These are phyloP conservation scores for Leptopterna dolabrata DNA, from an alignment of 2,888 invertebrate genomes.

Conservation along the genomic window DNA sequence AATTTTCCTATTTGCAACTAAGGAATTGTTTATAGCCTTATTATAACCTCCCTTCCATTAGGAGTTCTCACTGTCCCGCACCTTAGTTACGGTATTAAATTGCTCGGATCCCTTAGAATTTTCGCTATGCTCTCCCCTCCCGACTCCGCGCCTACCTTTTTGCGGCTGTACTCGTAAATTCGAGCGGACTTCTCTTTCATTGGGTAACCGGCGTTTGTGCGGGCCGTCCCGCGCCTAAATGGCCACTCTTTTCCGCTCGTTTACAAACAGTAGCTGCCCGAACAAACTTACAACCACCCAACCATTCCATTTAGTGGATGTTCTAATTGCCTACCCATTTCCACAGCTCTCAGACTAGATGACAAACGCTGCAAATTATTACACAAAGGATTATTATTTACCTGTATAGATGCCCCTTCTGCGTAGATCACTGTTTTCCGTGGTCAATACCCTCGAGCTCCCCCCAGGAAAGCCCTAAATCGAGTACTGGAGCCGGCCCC, in stretches of 20 bases:
- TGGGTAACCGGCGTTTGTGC: background rate
- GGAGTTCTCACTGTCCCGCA: constrained; percentile 30
- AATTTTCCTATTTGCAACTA: constrained; percentile 56
- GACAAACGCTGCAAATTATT: no score
- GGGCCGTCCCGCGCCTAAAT: background rate
- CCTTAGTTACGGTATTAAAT: constrained; percentile 49
- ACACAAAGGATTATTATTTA: no score
- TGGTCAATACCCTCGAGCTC: no score
- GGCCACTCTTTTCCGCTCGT: background rate
- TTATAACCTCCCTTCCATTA: constrained; percentile 36
- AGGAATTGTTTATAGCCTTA: constrained; percentile 56
- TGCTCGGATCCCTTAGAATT: constrained; percentile 41
- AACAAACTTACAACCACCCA: background rate
- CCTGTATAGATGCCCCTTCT: no score
- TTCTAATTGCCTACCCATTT: no score
- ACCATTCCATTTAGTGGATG: no score
- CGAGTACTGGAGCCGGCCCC: no score
- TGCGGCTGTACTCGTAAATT: constrained; percentile 41
- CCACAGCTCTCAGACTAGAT: no score
- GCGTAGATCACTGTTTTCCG: no score
- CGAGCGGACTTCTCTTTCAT: constrained; percentile 17
- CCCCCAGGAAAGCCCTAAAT: no score
- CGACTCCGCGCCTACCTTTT: background rate
- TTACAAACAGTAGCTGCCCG: background rate
- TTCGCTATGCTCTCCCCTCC: background rate